Base-by-base conservation (phyloP, 1,140 invertebrate genomes). In the Calephelis virginiensis region DNA sequence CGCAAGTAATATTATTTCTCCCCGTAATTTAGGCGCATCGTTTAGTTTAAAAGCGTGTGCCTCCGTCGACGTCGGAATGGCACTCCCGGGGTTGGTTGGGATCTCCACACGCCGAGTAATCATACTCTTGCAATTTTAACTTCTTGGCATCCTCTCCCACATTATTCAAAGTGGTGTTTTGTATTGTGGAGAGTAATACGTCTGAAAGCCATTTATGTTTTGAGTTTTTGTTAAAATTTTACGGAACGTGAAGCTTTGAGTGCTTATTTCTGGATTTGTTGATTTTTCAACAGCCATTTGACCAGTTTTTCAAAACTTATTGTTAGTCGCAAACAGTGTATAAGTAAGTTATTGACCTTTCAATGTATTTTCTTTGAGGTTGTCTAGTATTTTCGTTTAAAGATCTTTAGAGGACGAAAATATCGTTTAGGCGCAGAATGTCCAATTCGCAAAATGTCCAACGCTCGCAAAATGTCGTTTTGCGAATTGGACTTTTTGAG, bases 121-220 rank as follows among this genome's bases (percentile, higher is more conserved):
- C 74, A 76, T 76, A 75, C 73, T 80, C 77, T 67, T 79, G 76
- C 76, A 82, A 80, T 85, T 83, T 85, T 80, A 82, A 85, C 73
- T 81, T 85, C 76, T 82, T 80, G 77, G 80, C 76, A 75, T 78
- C 75, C 63, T 72, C 76, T 69, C 63, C 48, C 45, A 73, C 68
- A 77, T 81, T 80, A 81, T 83, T 81, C 77, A 83, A 76, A 81
- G 74, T 67, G 67, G 61, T 64, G 71, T 81, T 81, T 77, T 77
- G 53, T 37, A 56, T 56, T 28, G 53, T 7, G 14, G 17, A 17
- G 49, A 56, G 17, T 56, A 37, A 65, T 70, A 70, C 68, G 70
- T 68, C 59, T 69, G 63, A 49, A 49, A 63, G 66, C 66, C 65
- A 68, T 56, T 56, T 56, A 56, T 56, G 11, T 56, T 50, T 56